phyloP scores from a whole-genome alignment of 1,140 invertebrate genomes.

The Leguminivora glycinivorella region DNA sequence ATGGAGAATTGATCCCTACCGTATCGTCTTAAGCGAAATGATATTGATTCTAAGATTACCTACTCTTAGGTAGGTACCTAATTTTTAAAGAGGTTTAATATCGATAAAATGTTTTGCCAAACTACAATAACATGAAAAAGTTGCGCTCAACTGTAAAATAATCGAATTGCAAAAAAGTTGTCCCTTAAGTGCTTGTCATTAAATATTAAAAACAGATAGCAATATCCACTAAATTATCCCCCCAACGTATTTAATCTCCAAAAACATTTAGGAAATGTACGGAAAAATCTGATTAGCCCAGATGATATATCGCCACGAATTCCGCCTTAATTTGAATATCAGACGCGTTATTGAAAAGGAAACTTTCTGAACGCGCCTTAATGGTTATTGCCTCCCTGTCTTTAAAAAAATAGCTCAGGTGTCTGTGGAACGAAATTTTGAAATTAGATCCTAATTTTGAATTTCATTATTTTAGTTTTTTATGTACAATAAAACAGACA shows the following conservation, averaged over 20 bases:
- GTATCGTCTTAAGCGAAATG: no score
- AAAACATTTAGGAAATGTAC: slow-evolving; percentile 40
- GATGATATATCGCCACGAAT: slow-evolving; percentile 73
- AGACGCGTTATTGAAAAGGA: slow-evolving; percentile 78
- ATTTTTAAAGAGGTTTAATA: no score
- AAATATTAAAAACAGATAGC: not conserved
- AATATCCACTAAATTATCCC: slow-evolving; percentile 37
- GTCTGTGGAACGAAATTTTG: slow-evolving; percentile 4
- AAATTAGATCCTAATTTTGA: slow-evolving; percentile 8
- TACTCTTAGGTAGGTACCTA: no score
- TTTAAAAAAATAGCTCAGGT: slow-evolving; percentile 33
- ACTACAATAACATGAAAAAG: not conserved
- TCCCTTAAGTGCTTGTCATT: slow-evolving; percentile 1
- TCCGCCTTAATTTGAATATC: slow-evolving; percentile 76
- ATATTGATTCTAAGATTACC: no score
- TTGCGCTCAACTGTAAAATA: not conserved
- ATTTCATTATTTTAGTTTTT: not conserved
- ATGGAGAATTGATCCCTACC: no score
- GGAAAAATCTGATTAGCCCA: slow-evolving; percentile 75
- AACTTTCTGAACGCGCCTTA: slow-evolving; percentile 72
- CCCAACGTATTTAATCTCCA: slow-evolving; percentile 34
- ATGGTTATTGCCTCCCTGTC: slow-evolving; percentile 76
- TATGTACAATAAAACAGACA: not conserved
- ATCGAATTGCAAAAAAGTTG: not conserved
- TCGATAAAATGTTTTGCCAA: no score